Percentiles rank a stretch among this genome's conserved stretches.
Conservation (phyloP, 2,888 invertebrate genomes). For the Drosophila nr. medialis region DNA sequence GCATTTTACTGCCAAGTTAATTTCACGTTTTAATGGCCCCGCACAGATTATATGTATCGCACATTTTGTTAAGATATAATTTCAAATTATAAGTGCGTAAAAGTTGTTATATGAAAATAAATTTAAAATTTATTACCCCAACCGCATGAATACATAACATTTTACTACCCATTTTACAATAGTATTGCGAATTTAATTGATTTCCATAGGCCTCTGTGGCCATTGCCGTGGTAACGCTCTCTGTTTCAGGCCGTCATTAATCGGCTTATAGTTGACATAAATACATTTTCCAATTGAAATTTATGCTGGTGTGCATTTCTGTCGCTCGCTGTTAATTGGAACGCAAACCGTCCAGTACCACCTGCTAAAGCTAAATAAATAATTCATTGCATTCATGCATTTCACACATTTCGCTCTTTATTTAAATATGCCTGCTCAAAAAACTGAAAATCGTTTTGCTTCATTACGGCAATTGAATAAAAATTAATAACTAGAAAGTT, state of each 20-base stretch:
- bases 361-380: slow-evolving; percentile 76
- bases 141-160: slow-evolving; percentile 66
- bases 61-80: slow-evolving; percentile 54
- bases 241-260: slow-evolving; percentile 61
- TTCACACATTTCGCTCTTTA: slow-evolving; percentile 39
- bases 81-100: slow-evolving; percentile 38
- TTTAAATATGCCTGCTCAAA: slow-evolving; percentile 42
- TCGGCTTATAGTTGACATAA: slow-evolving; percentile 70
- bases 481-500: slow-evolving; percentile 26
- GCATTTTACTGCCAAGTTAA: slow-evolving; percentile 32
- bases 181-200: slow-evolving; percentile 66
- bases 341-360: slow-evolving; percentile 57
- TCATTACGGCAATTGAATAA: slow-evolving; percentile 34
- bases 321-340: slow-evolving; percentile 65
- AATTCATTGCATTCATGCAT: slow-evolving; percentile 43
- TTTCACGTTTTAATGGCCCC: slow-evolving; percentile 34
- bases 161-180: slow-evolving; percentile 34
- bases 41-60: slow-evolving; percentile 16
- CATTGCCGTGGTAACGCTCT: slow-evolving; percentile 18
- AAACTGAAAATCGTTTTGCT: slow-evolving; percentile 15
- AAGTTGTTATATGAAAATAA: slow-evolving; percentile 34
- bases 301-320: slow-evolving; percentile 45
- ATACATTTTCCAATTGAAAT: slow-evolving; percentile 61
- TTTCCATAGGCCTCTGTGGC: slow-evolving; percentile 62
- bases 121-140: slow-evolving; percentile 59